phyloP scores from a whole-genome alignment of 2,797 vertebrate genomes.

The Eremophila alpestris region DNA sequence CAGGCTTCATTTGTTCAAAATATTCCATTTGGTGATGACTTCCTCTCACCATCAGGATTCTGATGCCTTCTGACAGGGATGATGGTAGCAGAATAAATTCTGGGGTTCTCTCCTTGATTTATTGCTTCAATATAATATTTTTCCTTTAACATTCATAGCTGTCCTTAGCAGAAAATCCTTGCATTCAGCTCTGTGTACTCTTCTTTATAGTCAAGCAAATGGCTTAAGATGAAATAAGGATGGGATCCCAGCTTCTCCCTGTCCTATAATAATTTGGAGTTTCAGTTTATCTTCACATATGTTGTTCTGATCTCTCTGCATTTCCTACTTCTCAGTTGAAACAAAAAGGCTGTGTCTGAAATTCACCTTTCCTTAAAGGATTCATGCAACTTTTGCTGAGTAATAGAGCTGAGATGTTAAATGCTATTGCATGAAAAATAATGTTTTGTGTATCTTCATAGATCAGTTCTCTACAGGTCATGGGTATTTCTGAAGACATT shows the following conservation, averaged over 20 bases:
- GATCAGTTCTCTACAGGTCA: neutral
- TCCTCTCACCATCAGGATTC: conserved; percentile 20
- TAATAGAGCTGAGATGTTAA: neutral
- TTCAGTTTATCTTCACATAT: neutral
- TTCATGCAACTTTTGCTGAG: neutral
- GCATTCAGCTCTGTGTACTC: neutral
- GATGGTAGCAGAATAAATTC: neutral
- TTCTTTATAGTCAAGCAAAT: neutral
- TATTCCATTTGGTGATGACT: neutral
- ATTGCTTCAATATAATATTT: conserved; percentile 1
- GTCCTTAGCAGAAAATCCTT: neutral
- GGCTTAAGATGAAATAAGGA: neutral
- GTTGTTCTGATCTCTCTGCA: neutral
- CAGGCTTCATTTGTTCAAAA: conserved; percentile 41
- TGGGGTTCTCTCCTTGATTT: neutral
- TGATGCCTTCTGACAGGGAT: conserved; percentile 48
- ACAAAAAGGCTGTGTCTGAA: neutral
- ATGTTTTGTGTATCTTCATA: neutral
- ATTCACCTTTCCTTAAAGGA: neutral
- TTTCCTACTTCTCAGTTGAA: neutral
- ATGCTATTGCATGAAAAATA: neutral
- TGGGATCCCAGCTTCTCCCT: neutral
- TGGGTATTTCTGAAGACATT: neutral
- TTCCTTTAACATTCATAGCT: neutral
- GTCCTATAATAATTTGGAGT: neutral